phyloP scores from a whole-genome alignment of 1,140 invertebrate genomes.

The Hesperophylax magnus region DNA sequence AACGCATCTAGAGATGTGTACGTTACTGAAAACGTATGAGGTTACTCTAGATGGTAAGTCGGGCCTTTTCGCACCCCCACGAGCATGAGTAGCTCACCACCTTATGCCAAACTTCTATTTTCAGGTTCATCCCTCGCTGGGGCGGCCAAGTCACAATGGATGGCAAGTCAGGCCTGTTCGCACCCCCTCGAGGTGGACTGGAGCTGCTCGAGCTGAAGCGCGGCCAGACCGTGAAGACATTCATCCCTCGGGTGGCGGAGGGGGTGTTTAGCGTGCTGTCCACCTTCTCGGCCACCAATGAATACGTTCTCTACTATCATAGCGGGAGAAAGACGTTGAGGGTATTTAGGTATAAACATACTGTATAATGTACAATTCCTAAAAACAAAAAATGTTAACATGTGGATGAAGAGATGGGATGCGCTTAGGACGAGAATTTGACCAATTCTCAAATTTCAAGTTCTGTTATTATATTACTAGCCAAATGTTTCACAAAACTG shows the following conservation, averaged over 20 bases:
- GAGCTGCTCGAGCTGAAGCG: conserved; percentile 91
- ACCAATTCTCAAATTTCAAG: too few species aligned
- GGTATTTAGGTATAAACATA: conserved; percentile 81
- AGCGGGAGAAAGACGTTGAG: conserved; percentile 93
- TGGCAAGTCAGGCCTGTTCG: conserved; percentile 93
- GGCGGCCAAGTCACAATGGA: conserved; percentile 86
- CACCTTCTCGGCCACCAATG: conserved; percentile 93
- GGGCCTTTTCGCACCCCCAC: too few species aligned
- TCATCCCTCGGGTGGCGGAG: conserved; percentile 94
- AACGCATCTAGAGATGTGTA: too few species aligned
- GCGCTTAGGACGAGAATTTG: too few species aligned
- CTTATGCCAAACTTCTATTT: neutral
- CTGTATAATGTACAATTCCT: too few species aligned
- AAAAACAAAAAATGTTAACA: too few species aligned
- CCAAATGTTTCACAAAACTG: too few species aligned
- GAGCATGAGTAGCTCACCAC: too few species aligned
- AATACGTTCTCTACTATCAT: conserved; percentile 98
- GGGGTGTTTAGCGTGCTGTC: conserved; percentile 97
- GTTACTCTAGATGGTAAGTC: too few species aligned
- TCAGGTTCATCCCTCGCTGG: conserved; percentile 81
- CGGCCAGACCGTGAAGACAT: conserved; percentile 85
- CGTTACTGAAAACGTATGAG: too few species aligned
- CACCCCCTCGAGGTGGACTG: conserved; percentile 92
- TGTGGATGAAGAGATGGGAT: too few species aligned
- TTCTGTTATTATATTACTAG: too few species aligned